Evolutionary conservation across 2,113 vertebrate genomes (phyloP).

Genomic region (Crypturellus undulatus): DNA sequence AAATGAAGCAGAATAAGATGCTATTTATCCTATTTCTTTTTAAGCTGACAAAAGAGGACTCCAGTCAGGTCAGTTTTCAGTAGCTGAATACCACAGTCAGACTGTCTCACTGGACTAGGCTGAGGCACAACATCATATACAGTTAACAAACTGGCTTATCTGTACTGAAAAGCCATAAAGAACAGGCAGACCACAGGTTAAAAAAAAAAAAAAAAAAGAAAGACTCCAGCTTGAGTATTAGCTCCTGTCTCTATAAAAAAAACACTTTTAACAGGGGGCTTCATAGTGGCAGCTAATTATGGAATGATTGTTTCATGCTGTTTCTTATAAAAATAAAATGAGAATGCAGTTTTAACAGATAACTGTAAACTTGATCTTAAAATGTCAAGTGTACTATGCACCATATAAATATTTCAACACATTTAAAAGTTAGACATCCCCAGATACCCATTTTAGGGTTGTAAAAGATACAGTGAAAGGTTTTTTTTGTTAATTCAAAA

Average conservation of each 20-base stretch:
- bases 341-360: background rate
- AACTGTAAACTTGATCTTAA: slow-evolving; percentile 42
- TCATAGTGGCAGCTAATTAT: background rate
- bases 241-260: background rate
- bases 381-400: slow-evolving; percentile 3
- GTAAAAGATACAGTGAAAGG: slow-evolving; percentile 13
- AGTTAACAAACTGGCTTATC: background rate
- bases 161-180: background rate
- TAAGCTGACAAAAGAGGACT: background rate
- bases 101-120: background rate
- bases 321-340: background rate
- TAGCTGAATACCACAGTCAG: background rate
- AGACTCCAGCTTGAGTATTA: background rate
- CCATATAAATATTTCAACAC: slow-evolving; percentile 31
- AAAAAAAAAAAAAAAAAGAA: slow-evolving; percentile 11
- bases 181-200: background rate
- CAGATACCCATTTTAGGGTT: slow-evolving; percentile 38
- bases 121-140: background rate
- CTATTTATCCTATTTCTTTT: background rate
- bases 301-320: background rate
- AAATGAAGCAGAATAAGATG: background rate
- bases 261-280: background rate
- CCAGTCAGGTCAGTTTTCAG: background rate
- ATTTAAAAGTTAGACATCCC: slow-evolving; percentile 44
- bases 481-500: background rate